phyloP scores from a whole-genome alignment of 2,113 vertebrate species.

The Vimba vimba region DNA sequence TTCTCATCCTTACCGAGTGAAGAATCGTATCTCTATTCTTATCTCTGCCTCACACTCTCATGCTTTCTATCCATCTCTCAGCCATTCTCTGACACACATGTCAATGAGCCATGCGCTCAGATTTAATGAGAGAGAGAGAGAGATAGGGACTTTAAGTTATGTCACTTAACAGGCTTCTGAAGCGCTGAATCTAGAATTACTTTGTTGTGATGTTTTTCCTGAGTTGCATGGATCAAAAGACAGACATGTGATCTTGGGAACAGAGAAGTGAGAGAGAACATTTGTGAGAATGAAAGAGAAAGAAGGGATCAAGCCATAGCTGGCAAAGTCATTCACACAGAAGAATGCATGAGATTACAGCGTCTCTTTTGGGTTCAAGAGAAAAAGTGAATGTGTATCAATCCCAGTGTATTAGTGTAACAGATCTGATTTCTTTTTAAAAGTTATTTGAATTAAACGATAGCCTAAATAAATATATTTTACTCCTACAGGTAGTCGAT shows the following conservation, averaged over 20 bases:
- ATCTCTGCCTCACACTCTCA: background rate
- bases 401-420: too few relatives aligned
- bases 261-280: constrained; percentile 13
- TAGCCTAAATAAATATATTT: background rate
- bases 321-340: constrained; percentile 23
- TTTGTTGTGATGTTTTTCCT: constrained; percentile 50
- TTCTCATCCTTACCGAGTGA: background rate
- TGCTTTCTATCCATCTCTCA: constrained; percentile 1
- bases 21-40: background rate
- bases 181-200: constrained; percentile 34
- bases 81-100: constrained; percentile 8
- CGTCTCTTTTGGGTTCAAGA: background rate
- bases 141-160: constrained; percentile 29
- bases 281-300: constrained; percentile 33
- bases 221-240: constrained; percentile 32
- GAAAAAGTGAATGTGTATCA: background rate
- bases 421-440: too few relatives aligned
- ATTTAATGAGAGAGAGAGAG: constrained; percentile 7
- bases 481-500: background rate
- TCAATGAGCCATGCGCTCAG: background rate
- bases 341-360: background rate
- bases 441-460: too few relatives aligned
- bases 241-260: constrained; percentile 66
- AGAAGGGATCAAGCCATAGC: constrained; percentile 1
- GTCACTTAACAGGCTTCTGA: constrained; percentile 18